These are phyloP conservation scores for Alosa sapidissima DNA, from an alignment of 2,797 vertebrate genomes.

Conservation along the genomic window DNA sequence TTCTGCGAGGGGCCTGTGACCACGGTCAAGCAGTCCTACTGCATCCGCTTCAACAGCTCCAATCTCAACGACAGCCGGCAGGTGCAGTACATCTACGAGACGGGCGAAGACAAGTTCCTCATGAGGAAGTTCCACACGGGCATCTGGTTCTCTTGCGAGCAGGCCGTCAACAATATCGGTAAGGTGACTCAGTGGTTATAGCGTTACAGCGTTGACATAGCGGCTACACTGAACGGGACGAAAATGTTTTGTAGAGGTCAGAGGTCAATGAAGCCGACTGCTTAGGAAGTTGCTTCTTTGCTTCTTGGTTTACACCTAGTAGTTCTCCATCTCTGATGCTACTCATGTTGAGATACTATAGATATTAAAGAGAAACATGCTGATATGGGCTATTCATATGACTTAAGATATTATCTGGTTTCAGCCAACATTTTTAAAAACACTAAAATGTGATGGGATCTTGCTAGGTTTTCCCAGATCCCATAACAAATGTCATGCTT, in stretches of 20 bases:
- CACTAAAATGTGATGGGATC: no score
- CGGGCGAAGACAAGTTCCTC: conserved; percentile 83
- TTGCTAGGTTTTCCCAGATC: no score
- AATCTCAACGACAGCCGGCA: conserved; percentile 72
- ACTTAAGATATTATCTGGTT: neutral
- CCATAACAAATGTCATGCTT: neutral
- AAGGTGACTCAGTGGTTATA: conserved; percentile 51
- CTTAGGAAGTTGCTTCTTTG: neutral
- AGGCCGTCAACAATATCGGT: conserved; percentile 77
- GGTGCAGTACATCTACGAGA: conserved; percentile 88
- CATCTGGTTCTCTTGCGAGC: conserved; percentile 88
- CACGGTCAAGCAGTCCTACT: conserved; percentile 67
- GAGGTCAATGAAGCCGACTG: neutral
- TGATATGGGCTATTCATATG: no score
- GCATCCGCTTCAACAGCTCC: conserved; percentile 80
- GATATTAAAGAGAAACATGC: no score
- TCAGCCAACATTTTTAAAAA: neutral
- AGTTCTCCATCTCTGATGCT: neutral
- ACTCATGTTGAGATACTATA: no score
- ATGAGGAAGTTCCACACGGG: conserved; percentile 82
- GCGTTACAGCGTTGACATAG: neutral
- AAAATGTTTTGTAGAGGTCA: neutral
- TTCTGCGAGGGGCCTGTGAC: conserved; percentile 76
- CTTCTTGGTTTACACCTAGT: neutral
- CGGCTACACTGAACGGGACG: neutral